Evolutionary conservation across 2,113 vertebrate species (phyloP).

Genomic region (Cynopterus brachyotis): DNA sequence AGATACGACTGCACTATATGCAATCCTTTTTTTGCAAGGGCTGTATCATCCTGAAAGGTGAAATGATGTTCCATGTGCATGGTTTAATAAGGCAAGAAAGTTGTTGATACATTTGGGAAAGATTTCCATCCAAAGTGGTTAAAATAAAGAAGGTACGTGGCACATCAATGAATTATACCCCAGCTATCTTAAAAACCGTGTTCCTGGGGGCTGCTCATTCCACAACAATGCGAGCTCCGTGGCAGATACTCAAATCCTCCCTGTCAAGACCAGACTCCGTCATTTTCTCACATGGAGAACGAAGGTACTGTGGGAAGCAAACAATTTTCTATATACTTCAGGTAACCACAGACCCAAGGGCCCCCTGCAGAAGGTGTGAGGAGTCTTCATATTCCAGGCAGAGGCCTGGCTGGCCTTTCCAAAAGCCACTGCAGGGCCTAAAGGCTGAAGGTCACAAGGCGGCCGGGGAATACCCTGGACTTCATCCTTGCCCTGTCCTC

Average conservation of each 20-base stretch:
- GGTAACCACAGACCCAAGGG: background rate
- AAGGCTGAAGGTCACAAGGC: background rate
- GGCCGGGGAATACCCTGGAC: background rate
- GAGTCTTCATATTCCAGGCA: background rate
- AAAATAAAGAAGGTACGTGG: background rate
- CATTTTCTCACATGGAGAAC: background rate
- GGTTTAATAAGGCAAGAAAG: background rate
- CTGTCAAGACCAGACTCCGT: background rate
- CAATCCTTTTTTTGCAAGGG: accelerated
- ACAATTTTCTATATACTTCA: background rate
- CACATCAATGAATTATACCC: background rate
- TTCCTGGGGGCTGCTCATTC: background rate
- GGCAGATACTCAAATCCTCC: no score
- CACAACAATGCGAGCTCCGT: background rate
- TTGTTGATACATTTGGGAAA: background rate
- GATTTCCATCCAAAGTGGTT: background rate
- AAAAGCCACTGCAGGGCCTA: background rate
- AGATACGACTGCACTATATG: accelerated
- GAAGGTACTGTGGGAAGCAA: background rate
- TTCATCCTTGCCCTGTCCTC: background rate
- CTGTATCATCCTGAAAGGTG: background rate
- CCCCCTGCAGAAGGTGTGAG: background rate
- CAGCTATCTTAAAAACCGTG: background rate
- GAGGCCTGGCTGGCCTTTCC: background rate
- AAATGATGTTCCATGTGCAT: background rate